Evolutionary conservation across 2,888 invertebrate genomes (phyloP), one percentile per base, ranked within the genome.

Genomic region (Anticlea derivata): DNA sequence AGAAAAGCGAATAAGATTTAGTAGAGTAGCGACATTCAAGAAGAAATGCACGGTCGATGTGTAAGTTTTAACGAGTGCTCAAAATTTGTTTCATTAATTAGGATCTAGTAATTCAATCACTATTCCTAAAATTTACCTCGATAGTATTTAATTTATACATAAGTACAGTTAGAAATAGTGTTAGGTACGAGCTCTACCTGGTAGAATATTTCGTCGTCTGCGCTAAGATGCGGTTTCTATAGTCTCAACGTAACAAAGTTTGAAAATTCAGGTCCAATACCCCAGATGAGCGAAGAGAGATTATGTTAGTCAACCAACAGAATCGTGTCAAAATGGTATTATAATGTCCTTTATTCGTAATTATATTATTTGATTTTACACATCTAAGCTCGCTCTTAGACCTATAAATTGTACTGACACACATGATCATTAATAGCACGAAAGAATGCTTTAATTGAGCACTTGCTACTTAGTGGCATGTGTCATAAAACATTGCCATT

Each of bases 11-110:
- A 80, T 75, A 83, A 84, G 83, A 85, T 79, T 78, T 68, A 77
- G 75, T 64, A 77, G 78, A 83, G 81, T 79, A 78, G 78, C 76
- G 75, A 82, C 73, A 80, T 82, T 78, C 82, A 80, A 83, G 87
- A 84, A 86, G 83, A 80, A 82, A 81, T 83, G 80, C 78, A 84
- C 86, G 86, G 87, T 76, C 82, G 83, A 84, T 86, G 89, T 90
- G 89, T 90, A 81, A 85, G 83, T 84, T 83, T 88, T 90, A 90
- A 90, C 89, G 81, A 90, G 89, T 90, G 89, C 89, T 88, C 78
- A 76, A 86, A 86, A 83, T 84, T 38, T 85, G 81, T 78, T 84
- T 80, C 85, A 83, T 83, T 78, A 76, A 75, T 81, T 87, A 86
- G 78, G 84, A 75, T 81, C 87, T 88, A 89, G 82, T 87, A 87